A percentile compares a stretch with the other conserved stretches of the same genome.
Conservation (phyloP, 2,797 vertebrate genomes). For the Rhinichthys osculus region DNA sequence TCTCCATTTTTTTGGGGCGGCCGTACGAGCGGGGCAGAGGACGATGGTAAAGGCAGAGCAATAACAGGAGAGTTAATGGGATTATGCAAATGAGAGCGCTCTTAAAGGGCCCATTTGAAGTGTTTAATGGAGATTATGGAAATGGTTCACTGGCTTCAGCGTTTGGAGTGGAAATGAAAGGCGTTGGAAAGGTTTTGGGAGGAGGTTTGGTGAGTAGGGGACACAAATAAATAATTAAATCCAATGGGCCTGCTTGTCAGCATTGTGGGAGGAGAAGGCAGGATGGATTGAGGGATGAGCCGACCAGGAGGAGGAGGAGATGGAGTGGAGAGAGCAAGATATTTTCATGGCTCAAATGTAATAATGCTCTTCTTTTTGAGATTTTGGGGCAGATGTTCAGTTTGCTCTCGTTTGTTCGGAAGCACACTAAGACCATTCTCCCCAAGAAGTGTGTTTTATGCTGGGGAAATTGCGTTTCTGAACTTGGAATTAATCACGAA, state of each 20-base stretch:
- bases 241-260: conserved; percentile 46
- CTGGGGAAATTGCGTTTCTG: conserved; percentile 20
- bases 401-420: conserved; percentile 11
- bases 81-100: conserved; percentile 72
- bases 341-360: conserved; percentile 14
- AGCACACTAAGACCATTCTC: conserved; percentile 5
- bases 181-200: conserved; percentile 63
- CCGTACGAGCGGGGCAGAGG: conserved; percentile 60
- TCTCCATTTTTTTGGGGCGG: conserved; percentile 34
- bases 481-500: conserved; percentile 23
- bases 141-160: conserved; percentile 67
- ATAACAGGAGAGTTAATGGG: conserved; percentile 72
- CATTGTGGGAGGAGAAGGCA: conserved; percentile 29
- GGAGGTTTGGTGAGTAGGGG: conserved; percentile 52
- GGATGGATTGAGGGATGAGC: conserved; percentile 32
- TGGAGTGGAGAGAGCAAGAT: conserved; percentile 24
- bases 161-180: conserved; percentile 70
- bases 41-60: conserved; percentile 69
- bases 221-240: conserved; percentile 61
- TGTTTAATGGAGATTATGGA: conserved; percentile 77
- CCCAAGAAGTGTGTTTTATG: conserved; percentile 12
- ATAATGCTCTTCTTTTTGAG: conserved; percentile 17
- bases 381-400: conserved; percentile 22
- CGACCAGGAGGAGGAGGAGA: conserved; percentile 43
- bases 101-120: conserved; percentile 74